Percentiles rank a stretch among this genome's conserved stretches.
Conservation (phyloP, 2,113 vertebrate genomes). For the Fulica atra region DNA sequence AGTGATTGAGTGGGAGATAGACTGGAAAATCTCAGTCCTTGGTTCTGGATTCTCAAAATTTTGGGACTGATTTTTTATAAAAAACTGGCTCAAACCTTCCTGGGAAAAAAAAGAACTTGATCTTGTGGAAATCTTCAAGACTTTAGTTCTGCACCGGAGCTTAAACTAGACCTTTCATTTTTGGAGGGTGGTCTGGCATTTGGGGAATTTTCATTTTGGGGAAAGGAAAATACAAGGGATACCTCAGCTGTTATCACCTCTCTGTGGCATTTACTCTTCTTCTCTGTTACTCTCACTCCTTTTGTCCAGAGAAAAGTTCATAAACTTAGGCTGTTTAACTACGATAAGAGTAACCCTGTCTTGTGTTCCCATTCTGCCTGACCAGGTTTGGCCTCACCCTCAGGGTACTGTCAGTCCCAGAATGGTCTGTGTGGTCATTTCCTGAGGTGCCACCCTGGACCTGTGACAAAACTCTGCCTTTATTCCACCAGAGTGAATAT, state of each 20-base stretch:
- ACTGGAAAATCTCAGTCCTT: neutral
- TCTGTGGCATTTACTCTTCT: neutral
- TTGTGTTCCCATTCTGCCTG: neutral
- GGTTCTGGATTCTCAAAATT: neutral
- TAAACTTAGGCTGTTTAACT: neutral
- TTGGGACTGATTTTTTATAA: neutral
- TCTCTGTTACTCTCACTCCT: neutral
- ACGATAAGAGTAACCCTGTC: neutral
- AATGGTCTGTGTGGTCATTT: neutral
- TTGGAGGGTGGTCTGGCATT: neutral
- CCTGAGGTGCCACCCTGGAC: fast-evolving
- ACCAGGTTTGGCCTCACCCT: neutral
- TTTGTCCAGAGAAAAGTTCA: neutral
- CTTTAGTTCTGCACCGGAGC: neutral
- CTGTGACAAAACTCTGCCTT: neutral
- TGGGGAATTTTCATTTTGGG: neutral
- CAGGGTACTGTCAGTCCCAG: neutral
- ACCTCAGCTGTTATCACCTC: neutral
- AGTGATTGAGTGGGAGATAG: neutral
- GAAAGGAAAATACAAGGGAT: neutral
- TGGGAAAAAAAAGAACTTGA: neutral
- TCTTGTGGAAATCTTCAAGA: neutral
- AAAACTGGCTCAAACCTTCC: neutral
- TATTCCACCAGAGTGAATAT: fast-evolving
- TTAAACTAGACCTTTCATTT: neutral